Evolutionary conservation across 2,888 invertebrate genomes (phyloP).

Genomic region (Drosophila formosana): DNA sequence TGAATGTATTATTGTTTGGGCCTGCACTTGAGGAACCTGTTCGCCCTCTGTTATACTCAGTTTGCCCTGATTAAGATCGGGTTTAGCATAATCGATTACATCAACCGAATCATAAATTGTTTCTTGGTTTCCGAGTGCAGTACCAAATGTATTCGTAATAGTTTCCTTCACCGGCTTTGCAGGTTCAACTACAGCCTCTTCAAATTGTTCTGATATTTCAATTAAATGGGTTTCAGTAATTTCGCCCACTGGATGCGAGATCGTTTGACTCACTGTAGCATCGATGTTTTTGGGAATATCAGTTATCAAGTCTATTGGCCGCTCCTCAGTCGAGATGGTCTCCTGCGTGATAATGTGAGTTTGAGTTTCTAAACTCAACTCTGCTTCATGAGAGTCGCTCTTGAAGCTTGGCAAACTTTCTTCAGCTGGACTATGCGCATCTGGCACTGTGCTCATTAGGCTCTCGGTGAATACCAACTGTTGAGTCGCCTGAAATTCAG

Average conservation of each 20-base stretch:
- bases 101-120: slow-evolving; percentile 86
- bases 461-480: slow-evolving; percentile 86
- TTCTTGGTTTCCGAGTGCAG: slow-evolving; percentile 88
- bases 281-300: slow-evolving; percentile 38
- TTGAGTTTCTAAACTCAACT: slow-evolving; percentile 87
- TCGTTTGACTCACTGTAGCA: slow-evolving; percentile 36
- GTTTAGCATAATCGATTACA: slow-evolving; percentile 40
- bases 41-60: slow-evolving; percentile 86
- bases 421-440: slow-evolving; percentile 89
- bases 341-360: slow-evolving; percentile 87
- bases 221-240: slow-evolving; percentile 45
- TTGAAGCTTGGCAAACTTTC: slow-evolving; percentile 85
- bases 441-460: slow-evolving; percentile 88
- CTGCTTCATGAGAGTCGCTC: slow-evolving; percentile 86
- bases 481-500: slow-evolving; percentile 80
- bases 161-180: slow-evolving; percentile 84
- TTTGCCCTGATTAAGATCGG: slow-evolving; percentile 85
- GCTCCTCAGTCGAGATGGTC: slow-evolving; percentile 80
- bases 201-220: slow-evolving; percentile 45
- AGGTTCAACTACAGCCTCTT: slow-evolving; percentile 86
- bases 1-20: slow-evolving; percentile 88
- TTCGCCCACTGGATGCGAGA: slow-evolving; percentile 56
- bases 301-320: slow-evolving; percentile 23
- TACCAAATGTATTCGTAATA: slow-evolving; percentile 87
- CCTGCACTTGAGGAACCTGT: slow-evolving; percentile 87